Conservation (phyloP, 2,888 invertebrate genomes). For the Ectobius pallidus region DNA sequence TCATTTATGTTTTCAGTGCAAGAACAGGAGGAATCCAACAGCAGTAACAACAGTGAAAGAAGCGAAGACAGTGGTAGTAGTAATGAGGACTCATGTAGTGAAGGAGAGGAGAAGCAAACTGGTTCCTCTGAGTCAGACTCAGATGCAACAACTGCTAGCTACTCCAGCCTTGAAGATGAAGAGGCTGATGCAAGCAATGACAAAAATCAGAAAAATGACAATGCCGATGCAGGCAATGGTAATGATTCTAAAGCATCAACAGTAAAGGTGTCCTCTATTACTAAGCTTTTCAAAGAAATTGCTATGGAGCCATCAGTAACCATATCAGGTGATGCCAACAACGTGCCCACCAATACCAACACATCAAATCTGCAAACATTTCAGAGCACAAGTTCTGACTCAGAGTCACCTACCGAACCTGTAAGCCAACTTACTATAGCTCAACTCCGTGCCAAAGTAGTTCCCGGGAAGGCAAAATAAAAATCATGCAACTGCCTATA, state of each 20-base stretch:
- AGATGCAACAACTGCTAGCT: constrained; percentile 60
- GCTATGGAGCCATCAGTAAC: neutral
- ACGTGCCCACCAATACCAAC: neutral
- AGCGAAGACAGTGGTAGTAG: constrained; percentile 24
- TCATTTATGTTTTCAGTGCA: no score
- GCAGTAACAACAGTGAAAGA: constrained; percentile 14
- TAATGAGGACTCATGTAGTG: constrained; percentile 28
- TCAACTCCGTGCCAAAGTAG: constrained; percentile 15
- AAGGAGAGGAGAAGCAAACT: constrained; percentile 30
- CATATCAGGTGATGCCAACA: neutral
- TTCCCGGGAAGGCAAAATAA: constrained; percentile 2
- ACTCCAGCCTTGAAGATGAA: constrained; percentile 61
- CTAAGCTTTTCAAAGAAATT: constrained; percentile 7
- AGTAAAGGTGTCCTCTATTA: neutral
- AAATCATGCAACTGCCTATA: neutral
- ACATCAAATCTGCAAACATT: constrained; percentile 1
- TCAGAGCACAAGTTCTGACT: constrained; percentile 56
- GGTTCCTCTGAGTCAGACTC: constrained; percentile 50
- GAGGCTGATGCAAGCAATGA: constrained; percentile 51
- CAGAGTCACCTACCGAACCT: constrained; percentile 61
- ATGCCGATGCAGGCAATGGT: constrained; percentile 45
- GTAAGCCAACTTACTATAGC: constrained; percentile 41
- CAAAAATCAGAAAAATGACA: constrained; percentile 18
- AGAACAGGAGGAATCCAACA: constrained; percentile 34
- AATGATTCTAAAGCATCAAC: neutral